These are phyloP conservation scores for Phalangium opilio DNA, from an alignment of 2,888 invertebrate species.

Conservation along the genomic window DNA sequence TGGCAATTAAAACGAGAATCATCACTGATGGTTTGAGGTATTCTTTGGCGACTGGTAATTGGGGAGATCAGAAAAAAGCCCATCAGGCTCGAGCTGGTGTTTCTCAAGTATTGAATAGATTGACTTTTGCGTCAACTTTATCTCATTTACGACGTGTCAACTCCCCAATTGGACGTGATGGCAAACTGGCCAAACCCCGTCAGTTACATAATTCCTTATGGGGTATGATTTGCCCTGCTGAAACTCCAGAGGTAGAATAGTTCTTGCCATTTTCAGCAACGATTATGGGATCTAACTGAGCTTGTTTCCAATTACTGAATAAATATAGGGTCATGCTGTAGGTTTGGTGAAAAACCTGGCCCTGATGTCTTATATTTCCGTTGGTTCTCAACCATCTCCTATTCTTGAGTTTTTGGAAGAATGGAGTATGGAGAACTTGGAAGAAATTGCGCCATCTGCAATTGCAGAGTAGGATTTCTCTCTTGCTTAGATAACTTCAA, in stretches of 20 bases:
- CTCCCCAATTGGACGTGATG: conserved; percentile 97
- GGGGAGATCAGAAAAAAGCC: conserved; percentile 99
- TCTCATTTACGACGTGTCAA: conserved; percentile 96
- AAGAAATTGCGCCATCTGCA: conserved; percentile 97
- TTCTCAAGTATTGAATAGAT: conserved; percentile 90
- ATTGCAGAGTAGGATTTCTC: conserved; percentile 54
- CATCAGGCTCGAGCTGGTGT: conserved; percentile 96
- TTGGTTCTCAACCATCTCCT: conserved; percentile 96
- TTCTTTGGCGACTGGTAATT: conserved; percentile 97
- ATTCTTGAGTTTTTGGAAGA: conserved; percentile 99
- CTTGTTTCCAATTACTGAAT: too few relatives aligned
- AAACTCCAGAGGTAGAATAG: conserved; percentile 97
- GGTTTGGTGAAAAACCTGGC: conserved; percentile 98
- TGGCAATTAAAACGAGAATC: conserved; percentile 90
- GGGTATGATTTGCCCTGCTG: conserved; percentile 99
- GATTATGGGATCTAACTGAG: too few relatives aligned
- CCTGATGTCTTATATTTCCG: conserved; percentile 98
- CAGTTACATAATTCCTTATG: conserved; percentile 98
- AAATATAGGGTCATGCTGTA: conserved; percentile 37
- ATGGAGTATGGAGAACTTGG: conserved; percentile 99
- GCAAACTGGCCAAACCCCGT: conserved; percentile 95
- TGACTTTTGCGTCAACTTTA: conserved; percentile 96
- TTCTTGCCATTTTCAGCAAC: not conserved
- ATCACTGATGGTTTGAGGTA: conserved; percentile 96
- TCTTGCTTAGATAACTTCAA: not conserved